Evolutionary conservation across 2,113 vertebrate species (phyloP), one percentile per base, ranked within the genome.

Genomic region (Aldabrachelys gigantea): DNA sequence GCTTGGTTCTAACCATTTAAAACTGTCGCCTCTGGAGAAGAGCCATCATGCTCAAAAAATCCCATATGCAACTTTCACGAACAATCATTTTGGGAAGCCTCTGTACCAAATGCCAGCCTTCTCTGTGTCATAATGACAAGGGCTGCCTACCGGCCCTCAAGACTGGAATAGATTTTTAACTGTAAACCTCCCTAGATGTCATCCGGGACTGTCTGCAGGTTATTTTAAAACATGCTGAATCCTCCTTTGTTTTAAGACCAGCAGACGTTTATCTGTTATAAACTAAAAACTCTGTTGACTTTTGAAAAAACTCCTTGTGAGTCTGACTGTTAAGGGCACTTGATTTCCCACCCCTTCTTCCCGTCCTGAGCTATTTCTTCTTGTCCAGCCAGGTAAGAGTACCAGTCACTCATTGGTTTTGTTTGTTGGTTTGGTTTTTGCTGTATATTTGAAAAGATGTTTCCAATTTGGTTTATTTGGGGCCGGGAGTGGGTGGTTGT

Each of bases 101-200:
- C 24, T 9, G 22, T 16, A 59, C 50, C 1, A 0, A 29, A 84
- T 21, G 79, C 14, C 59, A 54, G 90, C 76, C 25, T 44, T 87
- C 12, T 56, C 81, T 0, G 0, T n/a, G 54, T 24, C 0, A 0
- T 52, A 62, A 10, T 0, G 1, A 44, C 57, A 4, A 0, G 89
- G 4, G 4, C 17, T 85, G 80, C 80, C 93, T 83, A 82, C 1
- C 0, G 0, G 52, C 47, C 2, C 80, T 69, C 54, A 31, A 44
- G 85, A 2, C 86, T 94, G 75, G 8, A 47, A 27, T 8, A 19
- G 13, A 1, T 59, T 54, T 59, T 53, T 9, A 76, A 16, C 53
- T 69, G 1, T 57, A 92, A 13, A 87, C 54, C 76, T 85, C 54
- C 22, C 80, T 19, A 90, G 89, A 31, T 54, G 17, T 85, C 87